phyloP scores from a whole-genome alignment of 2,888 invertebrate species.

The Conchocele bisecta region DNA sequence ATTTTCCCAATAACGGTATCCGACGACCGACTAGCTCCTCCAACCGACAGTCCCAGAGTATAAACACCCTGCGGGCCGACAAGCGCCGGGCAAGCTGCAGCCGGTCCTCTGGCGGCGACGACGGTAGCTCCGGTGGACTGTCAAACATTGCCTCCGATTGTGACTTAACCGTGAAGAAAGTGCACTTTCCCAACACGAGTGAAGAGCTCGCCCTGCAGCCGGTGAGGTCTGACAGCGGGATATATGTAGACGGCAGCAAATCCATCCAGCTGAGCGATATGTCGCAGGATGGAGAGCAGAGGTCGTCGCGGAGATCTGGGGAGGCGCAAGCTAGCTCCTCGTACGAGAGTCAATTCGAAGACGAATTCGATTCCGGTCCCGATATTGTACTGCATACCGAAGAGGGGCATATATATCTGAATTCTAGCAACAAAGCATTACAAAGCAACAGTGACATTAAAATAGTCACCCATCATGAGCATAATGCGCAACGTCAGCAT shows the following conservation, averaged over 20 bases:
- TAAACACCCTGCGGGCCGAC: conserved; percentile 60
- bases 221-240: conserved; percentile 38
- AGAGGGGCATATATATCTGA: conserved; percentile 47
- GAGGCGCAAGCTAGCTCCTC: background rate
- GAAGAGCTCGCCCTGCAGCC: conserved; percentile 43
- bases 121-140: conserved; percentile 62
- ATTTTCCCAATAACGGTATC: conserved; percentile 71
- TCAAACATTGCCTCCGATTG: conserved; percentile 51
- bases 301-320: background rate
- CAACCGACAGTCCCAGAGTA: conserved; percentile 63
- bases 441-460: background rate
- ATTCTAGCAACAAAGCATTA: conserved; percentile 13
- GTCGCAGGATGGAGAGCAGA: background rate
- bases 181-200: conserved; percentile 23
- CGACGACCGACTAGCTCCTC: conserved; percentile 64
- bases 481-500: no score
- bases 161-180: conserved; percentile 35
- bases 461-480: no score
- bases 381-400: conserved; percentile 56
- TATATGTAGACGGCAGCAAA: conserved; percentile 24
- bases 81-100: conserved; percentile 65
- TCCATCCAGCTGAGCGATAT: conserved; percentile 1
- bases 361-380: conserved; percentile 42
- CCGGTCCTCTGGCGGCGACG: conserved; percentile 59
- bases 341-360: no score